Conservation (phyloP, 2,797 vertebrate genomes). For the Garrulus glandarius region DNA sequence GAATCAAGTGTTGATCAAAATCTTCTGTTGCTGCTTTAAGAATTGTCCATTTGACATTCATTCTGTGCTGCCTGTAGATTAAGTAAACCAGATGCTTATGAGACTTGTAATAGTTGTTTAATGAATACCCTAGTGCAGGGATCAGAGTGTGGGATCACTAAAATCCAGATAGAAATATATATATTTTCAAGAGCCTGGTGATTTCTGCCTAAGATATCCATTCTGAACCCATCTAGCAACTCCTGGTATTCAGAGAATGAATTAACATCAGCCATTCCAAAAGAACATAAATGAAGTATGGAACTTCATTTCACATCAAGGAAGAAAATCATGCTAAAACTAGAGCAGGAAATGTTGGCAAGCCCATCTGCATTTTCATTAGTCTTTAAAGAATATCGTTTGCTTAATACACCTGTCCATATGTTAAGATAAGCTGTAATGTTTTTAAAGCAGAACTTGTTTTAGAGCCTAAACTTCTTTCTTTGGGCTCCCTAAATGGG, state of each 20-base stretch:
- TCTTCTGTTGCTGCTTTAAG: neutral
- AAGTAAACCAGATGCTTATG: neutral
- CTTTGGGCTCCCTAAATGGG: neutral
- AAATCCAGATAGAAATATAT: neutral
- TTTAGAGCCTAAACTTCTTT: neutral
- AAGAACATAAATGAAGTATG: neutral
- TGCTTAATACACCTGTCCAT: conserved; percentile 1
- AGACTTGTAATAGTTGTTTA: neutral
- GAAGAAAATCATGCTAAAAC: neutral
- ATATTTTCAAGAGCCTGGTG: neutral
- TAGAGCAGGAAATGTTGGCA: neutral
- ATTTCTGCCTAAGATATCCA: neutral
- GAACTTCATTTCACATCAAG: neutral
- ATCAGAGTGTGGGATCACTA: neutral
- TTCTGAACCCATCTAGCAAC: neutral
- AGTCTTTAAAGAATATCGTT: neutral
- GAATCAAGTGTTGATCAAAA: neutral
- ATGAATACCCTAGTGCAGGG: neutral
- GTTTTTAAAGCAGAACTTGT: neutral
- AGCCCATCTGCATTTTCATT: neutral
- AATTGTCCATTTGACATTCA: neutral
- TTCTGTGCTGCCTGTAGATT: neutral
- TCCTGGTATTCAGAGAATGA: neutral
- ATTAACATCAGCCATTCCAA: neutral
- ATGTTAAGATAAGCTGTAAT: neutral